Evolutionary conservation across 2,113 vertebrate genomes (phyloP), one percentile per base, ranked within the genome.

Genomic region (Crotalus viridis): DNA sequence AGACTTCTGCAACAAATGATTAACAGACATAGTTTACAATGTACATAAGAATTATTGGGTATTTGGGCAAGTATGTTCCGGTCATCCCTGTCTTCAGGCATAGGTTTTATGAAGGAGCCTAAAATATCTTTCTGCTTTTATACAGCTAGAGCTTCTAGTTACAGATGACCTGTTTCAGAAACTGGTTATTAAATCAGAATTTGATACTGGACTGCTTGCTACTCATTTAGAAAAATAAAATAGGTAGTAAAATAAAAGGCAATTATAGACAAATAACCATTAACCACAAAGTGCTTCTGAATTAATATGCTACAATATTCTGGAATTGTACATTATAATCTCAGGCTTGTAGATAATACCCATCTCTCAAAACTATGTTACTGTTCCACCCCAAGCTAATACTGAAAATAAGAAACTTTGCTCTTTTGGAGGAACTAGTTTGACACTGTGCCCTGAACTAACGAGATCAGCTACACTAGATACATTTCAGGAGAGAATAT

Each of bases 401-500:
- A 6, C 64, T 17, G 64, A 74, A 91, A 85, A 93, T 1, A 24
- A 93, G 86, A 93, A 88, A 13, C 87, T 92, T 81, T 93, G 64
- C 85, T 89, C 87, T 93, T 93, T 28, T 86, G 87, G 93, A 59
- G 90, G 94, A 94, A 94, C 90, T 96, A 97, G 95, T 0, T 0
- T 69, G 89, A 85, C 92, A 91, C 17, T 2, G 0, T 93, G 95
- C 91, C 33, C 88, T 81, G 89, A 39, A 94, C 43, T 51, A 93
- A 0, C 51, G 94, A 89, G 91, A 94, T 90, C 81, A 93, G 90
- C 93, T 95, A 19, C 89, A 48, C 43, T 56, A 51, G 91, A 94
- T 89, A 92, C 46, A 89, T 94, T 97, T 94, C 59, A 0, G 88
- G 61, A 92, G n/a, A 93, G 87, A 94, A 94, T 48, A 13, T 52